phyloP scores from a whole-genome alignment of 2,888 invertebrate species.

The Thereva nobilitata region DNA sequence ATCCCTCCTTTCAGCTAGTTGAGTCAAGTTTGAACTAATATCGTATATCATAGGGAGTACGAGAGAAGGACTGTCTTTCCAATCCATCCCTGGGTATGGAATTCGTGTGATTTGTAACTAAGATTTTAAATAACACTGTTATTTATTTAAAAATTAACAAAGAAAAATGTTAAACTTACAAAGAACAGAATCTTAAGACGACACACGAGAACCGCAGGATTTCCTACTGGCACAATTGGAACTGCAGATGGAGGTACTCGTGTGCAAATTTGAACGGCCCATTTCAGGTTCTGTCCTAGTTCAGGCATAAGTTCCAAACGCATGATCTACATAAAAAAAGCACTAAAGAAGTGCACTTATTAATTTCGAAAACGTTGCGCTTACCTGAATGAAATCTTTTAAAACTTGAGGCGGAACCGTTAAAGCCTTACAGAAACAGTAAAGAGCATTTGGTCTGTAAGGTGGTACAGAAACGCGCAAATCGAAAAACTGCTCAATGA shows the following conservation, averaged over 20 bases:
- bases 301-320: conserved; percentile 66
- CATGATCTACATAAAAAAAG: conserved; percentile 49
- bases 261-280: conserved; percentile 91
- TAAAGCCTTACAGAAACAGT: conserved; percentile 82
- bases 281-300: conserved; percentile 71
- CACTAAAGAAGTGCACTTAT: neutral
- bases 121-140: conserved; percentile 49
- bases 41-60: conserved; percentile 91
- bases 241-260: conserved; percentile 86
- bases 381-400: conserved; percentile 89
- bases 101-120: conserved; percentile 77
- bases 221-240: conserved; percentile 87
- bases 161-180: conserved; percentile 62
- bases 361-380: neutral
- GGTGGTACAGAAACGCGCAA: conserved; percentile 85
- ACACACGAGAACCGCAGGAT: conserved; percentile 82
- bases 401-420: conserved; percentile 84
- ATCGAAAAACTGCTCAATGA: conserved; percentile 92
- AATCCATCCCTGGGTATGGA: conserved; percentile 66
- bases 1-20: conserved; percentile 82
- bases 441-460: conserved; percentile 85
- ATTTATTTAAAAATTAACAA: conserved; percentile 5
- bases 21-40: conserved; percentile 81
- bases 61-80: conserved; percentile 71
- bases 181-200: conserved; percentile 90